These are phyloP conservation scores for Anastrepha ludens DNA, from an alignment of 1,140 invertebrate genomes.

Conservation along the genomic window DNA sequence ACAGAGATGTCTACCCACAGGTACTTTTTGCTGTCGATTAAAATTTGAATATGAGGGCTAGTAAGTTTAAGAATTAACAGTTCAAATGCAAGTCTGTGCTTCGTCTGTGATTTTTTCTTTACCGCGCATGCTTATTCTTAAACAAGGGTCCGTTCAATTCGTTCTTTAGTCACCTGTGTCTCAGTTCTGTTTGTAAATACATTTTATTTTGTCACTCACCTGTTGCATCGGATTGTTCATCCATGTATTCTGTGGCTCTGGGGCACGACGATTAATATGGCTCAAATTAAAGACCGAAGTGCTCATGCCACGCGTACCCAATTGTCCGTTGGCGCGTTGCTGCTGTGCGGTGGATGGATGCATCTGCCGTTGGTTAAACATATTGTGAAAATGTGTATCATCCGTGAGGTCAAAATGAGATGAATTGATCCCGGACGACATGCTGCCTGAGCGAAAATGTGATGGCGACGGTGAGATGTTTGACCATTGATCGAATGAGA, in stretches of 20 bases:
- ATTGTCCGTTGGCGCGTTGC: conserved; percentile 55
- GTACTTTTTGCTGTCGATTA: too few relatives aligned
- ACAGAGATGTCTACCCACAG: too few relatives aligned
- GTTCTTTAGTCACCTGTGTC: too few relatives aligned
- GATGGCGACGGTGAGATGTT: conserved; percentile 73
- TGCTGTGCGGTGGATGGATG: conserved; percentile 38
- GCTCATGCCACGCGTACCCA: conserved; percentile 69
- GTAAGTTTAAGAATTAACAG: too few relatives aligned
- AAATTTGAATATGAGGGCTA: too few relatives aligned
- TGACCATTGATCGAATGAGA: conserved; percentile 73
- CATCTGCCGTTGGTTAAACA: conserved; percentile 67
- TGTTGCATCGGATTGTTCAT: conserved; percentile 69
- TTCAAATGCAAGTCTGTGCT: too few relatives aligned
- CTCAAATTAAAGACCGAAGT: conserved; percentile 78
- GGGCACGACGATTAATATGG: conserved; percentile 61
- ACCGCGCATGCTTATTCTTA: too few relatives aligned
- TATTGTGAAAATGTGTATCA: conserved; percentile 69
- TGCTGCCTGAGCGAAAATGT: conserved; percentile 76
- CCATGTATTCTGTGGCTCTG: conserved; percentile 61
- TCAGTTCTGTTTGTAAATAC: not conserved
- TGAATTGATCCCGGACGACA: conserved; percentile 75
- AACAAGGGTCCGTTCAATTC: too few relatives aligned
- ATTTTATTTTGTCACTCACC: conserved; percentile 58
- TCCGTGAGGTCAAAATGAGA: conserved; percentile 72
- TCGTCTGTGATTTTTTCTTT: too few relatives aligned